These are phyloP conservation scores for Chironomus tepperi DNA, from an alignment of 1,140 invertebrate species.

Conservation along the genomic window DNA sequence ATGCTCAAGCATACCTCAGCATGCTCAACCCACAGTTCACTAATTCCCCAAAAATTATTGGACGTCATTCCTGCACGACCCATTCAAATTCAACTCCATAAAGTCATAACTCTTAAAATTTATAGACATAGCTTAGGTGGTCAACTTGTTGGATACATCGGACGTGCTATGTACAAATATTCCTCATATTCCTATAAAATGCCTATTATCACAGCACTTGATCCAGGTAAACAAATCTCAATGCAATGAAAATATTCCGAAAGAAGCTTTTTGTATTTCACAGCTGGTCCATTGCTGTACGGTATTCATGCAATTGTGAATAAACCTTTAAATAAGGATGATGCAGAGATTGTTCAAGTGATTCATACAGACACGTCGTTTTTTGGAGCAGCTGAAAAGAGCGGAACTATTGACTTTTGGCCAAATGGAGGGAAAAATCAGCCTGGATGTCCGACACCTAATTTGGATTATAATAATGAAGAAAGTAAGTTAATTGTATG, in stretches of 20 bases:
- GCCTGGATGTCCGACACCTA: not conserved
- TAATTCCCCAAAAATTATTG: no score
- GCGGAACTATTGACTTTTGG: not conserved
- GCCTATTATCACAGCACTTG: not conserved
- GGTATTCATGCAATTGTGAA: not conserved
- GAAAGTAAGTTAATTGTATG: not conserved
- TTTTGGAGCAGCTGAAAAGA: not conserved
- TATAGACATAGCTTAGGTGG: constrained; percentile 37
- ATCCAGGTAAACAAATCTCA: not conserved
- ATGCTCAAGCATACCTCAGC: no score
- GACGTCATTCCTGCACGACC: no score
- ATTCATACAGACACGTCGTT: not conserved
- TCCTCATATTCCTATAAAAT: not conserved
- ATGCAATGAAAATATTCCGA: not conserved
- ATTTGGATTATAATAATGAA: not conserved
- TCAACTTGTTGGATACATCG: constrained; percentile 34
- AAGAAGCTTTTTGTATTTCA: not conserved
- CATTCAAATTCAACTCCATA: no score
- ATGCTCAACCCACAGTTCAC: no score
- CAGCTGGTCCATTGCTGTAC: not conserved
- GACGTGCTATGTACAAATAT: constrained; percentile 27
- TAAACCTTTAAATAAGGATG: not conserved
- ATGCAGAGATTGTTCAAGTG: not conserved
- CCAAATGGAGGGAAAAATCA: not conserved
- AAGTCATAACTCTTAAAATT: no score